Evolutionary conservation across 2,113 vertebrate species (phyloP).

Genomic region (Bubalus kerabau): DNA sequence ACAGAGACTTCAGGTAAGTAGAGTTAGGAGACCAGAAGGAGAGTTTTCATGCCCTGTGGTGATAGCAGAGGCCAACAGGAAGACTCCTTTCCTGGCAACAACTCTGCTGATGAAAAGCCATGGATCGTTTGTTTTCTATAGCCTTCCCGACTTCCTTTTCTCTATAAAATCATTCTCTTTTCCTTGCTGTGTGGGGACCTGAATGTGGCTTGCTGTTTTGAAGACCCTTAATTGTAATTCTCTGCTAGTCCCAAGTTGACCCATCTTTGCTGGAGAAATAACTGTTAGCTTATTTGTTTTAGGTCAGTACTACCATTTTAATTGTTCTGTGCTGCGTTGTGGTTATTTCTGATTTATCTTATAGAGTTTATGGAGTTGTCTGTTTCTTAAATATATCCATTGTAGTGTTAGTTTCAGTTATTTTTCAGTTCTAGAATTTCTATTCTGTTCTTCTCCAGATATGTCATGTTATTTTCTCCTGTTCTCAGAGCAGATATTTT

Average conservation of each 20-base stretch:
- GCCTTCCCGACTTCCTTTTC: neutral
- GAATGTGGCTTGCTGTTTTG: neutral
- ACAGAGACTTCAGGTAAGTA: neutral
- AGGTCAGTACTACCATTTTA: neutral
- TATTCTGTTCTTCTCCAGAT: neutral
- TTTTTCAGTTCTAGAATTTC: neutral
- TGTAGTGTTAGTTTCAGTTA: neutral
- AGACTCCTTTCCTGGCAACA: neutral
- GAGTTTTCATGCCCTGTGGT: neutral
- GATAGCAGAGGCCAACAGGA: neutral
- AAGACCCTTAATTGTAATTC: neutral
- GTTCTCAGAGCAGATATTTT: neutral
- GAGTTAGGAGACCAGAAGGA: neutral
- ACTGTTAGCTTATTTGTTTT: neutral
- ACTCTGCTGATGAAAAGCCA: neutral
- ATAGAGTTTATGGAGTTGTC: neutral
- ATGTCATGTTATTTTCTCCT: neutral
- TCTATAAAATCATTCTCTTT: neutral
- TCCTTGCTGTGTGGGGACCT: neutral
- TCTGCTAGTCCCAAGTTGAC: neutral
- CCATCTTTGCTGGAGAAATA: neutral
- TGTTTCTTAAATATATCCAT: neutral
- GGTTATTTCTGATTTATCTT: neutral
- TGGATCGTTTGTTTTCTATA: neutral
- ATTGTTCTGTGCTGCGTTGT: neutral